These are phyloP conservation scores for Meandrina meandrites DNA, from an alignment of 92 coral and sea anemone genomes.

Conservation along the genomic window DNA sequence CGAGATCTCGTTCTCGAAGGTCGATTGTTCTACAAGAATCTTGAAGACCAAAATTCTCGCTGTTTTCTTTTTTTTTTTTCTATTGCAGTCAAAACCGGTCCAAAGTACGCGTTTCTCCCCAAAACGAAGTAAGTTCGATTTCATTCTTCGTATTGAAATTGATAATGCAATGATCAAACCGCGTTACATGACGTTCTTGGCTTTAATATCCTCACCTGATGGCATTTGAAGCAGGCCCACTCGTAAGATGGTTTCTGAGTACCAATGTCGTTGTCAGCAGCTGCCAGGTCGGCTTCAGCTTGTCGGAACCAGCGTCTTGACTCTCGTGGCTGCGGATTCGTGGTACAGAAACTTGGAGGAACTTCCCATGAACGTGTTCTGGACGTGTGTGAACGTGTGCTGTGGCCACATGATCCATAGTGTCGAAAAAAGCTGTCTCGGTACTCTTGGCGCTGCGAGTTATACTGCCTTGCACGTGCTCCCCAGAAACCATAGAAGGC, in stretches of 20 bases:
- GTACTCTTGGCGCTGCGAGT: slow-evolving; percentile 36
- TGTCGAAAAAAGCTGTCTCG: slow-evolving; percentile 21
- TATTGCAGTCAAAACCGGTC: too few species aligned
- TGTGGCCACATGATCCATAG: slow-evolving; percentile 19
- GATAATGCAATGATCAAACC: too few species aligned
- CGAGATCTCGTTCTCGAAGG: too few species aligned
- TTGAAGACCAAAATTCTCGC: neutral
- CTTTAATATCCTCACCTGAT: slow-evolving; percentile 55
- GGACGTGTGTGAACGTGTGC: slow-evolving; percentile 1
- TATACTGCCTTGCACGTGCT: slow-evolving; percentile 43
- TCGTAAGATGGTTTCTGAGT: slow-evolving; percentile 49
- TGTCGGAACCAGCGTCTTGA: slow-evolving; percentile 78
- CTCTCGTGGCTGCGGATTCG: slow-evolving; percentile 74
- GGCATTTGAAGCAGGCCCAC: slow-evolving; percentile 85
- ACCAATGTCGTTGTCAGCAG: slow-evolving; percentile 53
- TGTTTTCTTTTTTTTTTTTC: neutral
- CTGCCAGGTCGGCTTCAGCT: slow-evolving; percentile 62
- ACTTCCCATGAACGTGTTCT: slow-evolving; percentile 28
- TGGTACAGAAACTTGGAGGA: slow-evolving; percentile 47
- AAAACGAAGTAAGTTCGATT: neutral
- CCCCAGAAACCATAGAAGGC: slow-evolving; percentile 50
- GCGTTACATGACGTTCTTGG: neutral
- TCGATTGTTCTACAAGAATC: too few species aligned
- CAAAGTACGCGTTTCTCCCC: neutral
- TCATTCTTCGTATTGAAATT: neutral